Evolutionary conservation across 2,797 vertebrate species (phyloP), one percentile per base, ranked within the genome.

Genomic region (Aythya fuligula): DNA sequence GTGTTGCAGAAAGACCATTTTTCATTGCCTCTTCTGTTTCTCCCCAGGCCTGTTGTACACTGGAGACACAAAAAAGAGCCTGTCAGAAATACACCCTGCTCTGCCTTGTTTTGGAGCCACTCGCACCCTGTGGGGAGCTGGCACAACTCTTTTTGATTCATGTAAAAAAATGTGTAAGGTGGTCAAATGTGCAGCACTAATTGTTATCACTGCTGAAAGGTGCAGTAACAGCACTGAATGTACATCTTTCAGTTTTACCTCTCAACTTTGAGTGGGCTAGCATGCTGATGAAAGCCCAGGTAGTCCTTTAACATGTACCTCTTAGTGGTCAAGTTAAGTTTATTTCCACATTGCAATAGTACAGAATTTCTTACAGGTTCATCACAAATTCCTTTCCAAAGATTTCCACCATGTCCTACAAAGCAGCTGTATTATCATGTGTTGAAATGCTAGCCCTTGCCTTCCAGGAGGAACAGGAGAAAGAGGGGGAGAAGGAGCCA

Each of bases 21-120:
- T 79, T 78, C 78, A 88, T n/a, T 38, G 78, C 30, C 18, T 60
- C 30, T 94, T 67, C 74, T 72, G 53, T 85, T 74, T 87, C 67
- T 87, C 56, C 69, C 79, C 79, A 74, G 34, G 62, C 12, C 12
- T 8, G 3, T 13, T 15, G 19, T 30, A 27, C 27, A 14, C 6
- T 22, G 66, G 21, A 71, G 28, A 32, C 14, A 53, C 7, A 70
- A 38, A 39, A 51, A 75, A 24, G 9, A 6, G 34, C 13, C 32
- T 13, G 2, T 30, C 66, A 85, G 24, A 94, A 28, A 53, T 17
- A 17, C 24, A 47, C 14, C n/a, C 6, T 6, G 21, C 22, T 54
- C 84, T 69, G 51, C 77, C 66, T 89, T 84, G 36, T 34, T 75
- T 27, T 77, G 66, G 49, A 79, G 72, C 22, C 8, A 60, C 15